Evolutionary conservation across 2,888 invertebrate genomes (phyloP), one percentile per base, ranked within the genome.

Genomic region (Melanchra persicariae): DNA sequence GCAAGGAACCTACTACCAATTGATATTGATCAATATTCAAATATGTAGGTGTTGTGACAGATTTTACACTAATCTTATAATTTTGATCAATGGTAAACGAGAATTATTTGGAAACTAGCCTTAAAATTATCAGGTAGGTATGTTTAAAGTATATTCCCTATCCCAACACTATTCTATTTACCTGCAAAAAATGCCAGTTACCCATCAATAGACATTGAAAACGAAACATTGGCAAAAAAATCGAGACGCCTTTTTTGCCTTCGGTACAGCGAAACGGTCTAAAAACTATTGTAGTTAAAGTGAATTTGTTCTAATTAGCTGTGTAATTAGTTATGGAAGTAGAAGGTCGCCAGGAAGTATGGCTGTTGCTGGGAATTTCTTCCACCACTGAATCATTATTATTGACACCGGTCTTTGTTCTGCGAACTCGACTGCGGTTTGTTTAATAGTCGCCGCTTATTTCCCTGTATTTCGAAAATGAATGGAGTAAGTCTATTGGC

Each of bases 341-440:
- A 82, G 84, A 88, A 87, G 88, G 88, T 80, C 84, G 74, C 72
- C 87, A 84, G 89, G 88, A 87, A 89, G 83, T 81, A 49, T 17
- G 51, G 72, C 55, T n/a, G 70, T 43, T 59, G 67, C 69, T 75
- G 87, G 81, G 85, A 87, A 88, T 88, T 87, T 87, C 87, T 85
- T 84, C 79, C 75, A 83, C 59, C 63, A 73, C 72, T 88, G 82
- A 86, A 72, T 89, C 83, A 88, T 86, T 70, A 62, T 72, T 74
- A 75, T 78, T 72, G 72, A 76, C 61, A 26, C 77, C 19, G 58
- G 59, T 65, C 73, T 85, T 83, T 81, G 81, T 87, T 82, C 78
- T 76, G 52, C 54, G 74, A 75, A 77, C 65, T 68, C 69, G 68
- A 55, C 66, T 84, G 83, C 63, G 81, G 85, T 87, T 79, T 65